These are phyloP conservation scores for Hirudinaria manillensis DNA, from an alignment of 2,888 invertebrate species.

Conservation along the genomic window DNA sequence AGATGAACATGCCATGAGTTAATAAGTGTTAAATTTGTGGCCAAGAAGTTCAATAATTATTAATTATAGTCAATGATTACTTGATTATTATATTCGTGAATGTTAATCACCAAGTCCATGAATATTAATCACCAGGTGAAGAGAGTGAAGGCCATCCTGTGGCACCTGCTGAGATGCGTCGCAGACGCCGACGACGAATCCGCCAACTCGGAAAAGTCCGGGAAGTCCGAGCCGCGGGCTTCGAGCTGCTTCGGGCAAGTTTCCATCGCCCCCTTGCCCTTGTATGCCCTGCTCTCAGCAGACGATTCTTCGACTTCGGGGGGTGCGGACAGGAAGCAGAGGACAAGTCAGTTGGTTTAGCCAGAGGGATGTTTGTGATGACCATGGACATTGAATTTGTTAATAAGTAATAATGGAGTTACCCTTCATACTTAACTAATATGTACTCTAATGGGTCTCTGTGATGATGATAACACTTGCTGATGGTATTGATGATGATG, in stretches of 20 bases:
- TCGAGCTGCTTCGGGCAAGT: slow-evolving; percentile 73
- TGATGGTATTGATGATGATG: too few species aligned
- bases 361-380: neutral
- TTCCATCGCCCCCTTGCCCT: slow-evolving; percentile 92
- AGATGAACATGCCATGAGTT: too few species aligned
- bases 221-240: slow-evolving; percentile 42
- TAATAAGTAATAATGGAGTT: neutral
- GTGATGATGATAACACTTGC: too few species aligned
- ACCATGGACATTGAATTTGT: neutral
- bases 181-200: slow-evolving; percentile 43
- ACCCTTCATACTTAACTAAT: too few species aligned
- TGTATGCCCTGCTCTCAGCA: slow-evolving; percentile 90
- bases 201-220: slow-evolving; percentile 36
- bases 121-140: slow-evolving; percentile 51
- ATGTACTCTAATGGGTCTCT: too few species aligned
- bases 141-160: slow-evolving; percentile 94
- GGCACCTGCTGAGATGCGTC: slow-evolving; percentile 80
- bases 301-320: slow-evolving; percentile 59
- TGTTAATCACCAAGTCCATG: too few species aligned
- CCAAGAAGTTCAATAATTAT: too few species aligned
- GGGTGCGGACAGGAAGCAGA: neutral
- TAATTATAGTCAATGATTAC: too few species aligned
- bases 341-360: neutral
- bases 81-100: too few species aligned
- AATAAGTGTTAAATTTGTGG: too few species aligned